Evolutionary conservation across 64 coral and sea anemone genomes (phyloP).

Genomic region (Anthopleura sola): DNA sequence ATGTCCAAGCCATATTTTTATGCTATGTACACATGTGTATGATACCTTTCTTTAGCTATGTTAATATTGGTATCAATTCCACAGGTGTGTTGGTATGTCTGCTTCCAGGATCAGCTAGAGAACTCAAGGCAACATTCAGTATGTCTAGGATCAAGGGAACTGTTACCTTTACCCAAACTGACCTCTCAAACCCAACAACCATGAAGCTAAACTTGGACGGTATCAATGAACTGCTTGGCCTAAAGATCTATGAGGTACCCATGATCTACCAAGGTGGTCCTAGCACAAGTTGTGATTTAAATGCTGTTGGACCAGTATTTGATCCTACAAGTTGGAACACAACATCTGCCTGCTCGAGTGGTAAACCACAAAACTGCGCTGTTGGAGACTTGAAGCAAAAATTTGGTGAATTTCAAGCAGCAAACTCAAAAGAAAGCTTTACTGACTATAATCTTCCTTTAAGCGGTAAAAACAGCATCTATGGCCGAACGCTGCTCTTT

Average conservation of each 20-base stretch:
- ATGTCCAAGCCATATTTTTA: not conserved
- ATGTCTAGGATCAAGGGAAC: constrained; percentile 71
- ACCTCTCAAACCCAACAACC: constrained; percentile 7
- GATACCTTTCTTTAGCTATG: no score
- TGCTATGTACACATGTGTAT: no score
- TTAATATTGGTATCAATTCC: no score
- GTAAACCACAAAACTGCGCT: constrained; percentile 50
- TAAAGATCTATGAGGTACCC: constrained; percentile 55
- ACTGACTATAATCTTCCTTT: constrained; percentile 44
- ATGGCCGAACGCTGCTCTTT: constrained; percentile 64
- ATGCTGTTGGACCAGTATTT: constrained; percentile 37
- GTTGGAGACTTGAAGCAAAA: constrained; percentile 64
- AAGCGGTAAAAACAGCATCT: constrained; percentile 61
- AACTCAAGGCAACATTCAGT: constrained; percentile 25
- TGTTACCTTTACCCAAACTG: constrained; percentile 38
- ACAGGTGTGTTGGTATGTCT: not conserved
- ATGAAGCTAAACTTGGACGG: constrained; percentile 60
- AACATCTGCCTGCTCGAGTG: not conserved
- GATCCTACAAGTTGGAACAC: constrained; percentile 23
- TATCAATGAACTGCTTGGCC: constrained; percentile 45
- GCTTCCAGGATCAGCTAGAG: not conserved
- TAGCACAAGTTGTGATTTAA: not conserved
- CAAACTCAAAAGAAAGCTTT: constrained; percentile 16
- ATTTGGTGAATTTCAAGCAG: constrained; percentile 34
- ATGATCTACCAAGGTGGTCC: constrained; percentile 80